These are phyloP conservation scores for Saguinus midas DNA, from an alignment of 2,113 vertebrate genomes.

Conservation along the genomic window DNA sequence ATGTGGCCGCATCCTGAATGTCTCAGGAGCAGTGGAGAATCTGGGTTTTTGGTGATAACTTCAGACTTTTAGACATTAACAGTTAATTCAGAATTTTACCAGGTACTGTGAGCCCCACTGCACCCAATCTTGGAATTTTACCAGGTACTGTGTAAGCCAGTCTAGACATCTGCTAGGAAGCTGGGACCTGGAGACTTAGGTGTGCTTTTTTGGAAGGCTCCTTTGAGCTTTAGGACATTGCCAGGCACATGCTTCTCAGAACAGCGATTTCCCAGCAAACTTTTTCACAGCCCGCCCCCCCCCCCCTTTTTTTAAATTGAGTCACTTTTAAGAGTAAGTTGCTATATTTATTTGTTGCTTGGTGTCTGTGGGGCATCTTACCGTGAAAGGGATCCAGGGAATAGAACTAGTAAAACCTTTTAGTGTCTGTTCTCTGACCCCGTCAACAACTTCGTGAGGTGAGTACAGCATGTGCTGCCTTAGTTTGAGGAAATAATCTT, in stretches of 20 bases:
- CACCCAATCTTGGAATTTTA: not conserved
- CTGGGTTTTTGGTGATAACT: not conserved
- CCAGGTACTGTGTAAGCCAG: not conserved
- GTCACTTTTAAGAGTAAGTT: not conserved
- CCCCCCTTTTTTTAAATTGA: too few species aligned
- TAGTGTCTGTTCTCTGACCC: not conserved
- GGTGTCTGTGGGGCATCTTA: not conserved
- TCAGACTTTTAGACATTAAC: not conserved
- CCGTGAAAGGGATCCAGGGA: not conserved
- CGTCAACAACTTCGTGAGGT: too few species aligned
- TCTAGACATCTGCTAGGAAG: not conserved
- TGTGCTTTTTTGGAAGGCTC: not conserved
- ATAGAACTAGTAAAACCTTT: too few species aligned
- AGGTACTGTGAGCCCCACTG: too few species aligned
- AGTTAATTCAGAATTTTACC: not conserved
- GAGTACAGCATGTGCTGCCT: not conserved
- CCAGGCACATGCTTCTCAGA: not conserved
- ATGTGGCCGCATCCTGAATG: accelerated
- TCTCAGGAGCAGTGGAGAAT: not conserved
- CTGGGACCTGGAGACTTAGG: not conserved
- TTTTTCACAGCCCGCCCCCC: not conserved
- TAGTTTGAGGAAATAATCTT: not conserved
- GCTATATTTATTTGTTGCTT: not conserved
- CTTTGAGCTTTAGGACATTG: not conserved
- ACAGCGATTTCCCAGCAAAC: not conserved